Percentiles rank a stretch among this genome's conserved stretches.
These are phyloP conservation scores for Toxotes jaculatrix DNA, from an alignment of 2,113 vertebrate species.

Conservation along the genomic window DNA sequence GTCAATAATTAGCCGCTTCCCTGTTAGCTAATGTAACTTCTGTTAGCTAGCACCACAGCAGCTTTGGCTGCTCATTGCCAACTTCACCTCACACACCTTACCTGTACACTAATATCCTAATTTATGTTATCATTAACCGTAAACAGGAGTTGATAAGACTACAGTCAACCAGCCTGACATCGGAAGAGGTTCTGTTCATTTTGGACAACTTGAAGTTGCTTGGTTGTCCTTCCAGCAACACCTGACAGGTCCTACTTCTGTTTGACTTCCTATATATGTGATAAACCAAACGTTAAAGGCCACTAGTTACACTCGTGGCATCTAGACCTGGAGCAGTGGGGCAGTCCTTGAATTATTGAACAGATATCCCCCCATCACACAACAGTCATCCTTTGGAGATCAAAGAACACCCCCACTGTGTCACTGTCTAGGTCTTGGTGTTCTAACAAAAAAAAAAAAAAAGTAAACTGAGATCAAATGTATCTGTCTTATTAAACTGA, in stretches of 20 bases:
- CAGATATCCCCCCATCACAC: slow-evolving; percentile 18
- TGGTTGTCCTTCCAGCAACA: slow-evolving; percentile 24
- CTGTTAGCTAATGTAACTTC: slow-evolving; percentile 35
- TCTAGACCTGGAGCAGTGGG: slow-evolving; percentile 15
- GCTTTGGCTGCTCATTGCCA: slow-evolving; percentile 15
- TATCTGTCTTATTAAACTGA: neutral
- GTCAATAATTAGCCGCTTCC: slow-evolving; percentile 41
- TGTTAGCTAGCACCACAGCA: slow-evolving; percentile 26
- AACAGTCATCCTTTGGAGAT: slow-evolving; percentile 18
- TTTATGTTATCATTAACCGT: neutral
- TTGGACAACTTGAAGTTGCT: neutral
- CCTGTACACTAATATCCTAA: neutral
- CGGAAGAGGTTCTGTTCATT: neutral
- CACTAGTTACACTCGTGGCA: slow-evolving; percentile 58
- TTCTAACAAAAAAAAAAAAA: neutral
- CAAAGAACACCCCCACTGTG: slow-evolving; percentile 28
- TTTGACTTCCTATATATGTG: slow-evolving; percentile 32
- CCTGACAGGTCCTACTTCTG: slow-evolving; percentile 42
- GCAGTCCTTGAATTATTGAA: slow-evolving; percentile 53
- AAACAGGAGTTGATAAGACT: neutral
- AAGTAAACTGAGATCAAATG: neutral
- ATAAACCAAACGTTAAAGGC: slow-evolving; percentile 33
- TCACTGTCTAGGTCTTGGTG: slow-evolving; percentile 3
- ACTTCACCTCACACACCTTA: neutral
- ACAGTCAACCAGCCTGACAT: neutral